These are phyloP conservation scores for Oreochromis aureus DNA, from an alignment of 2,113 vertebrate species.

Conservation along the genomic window DNA sequence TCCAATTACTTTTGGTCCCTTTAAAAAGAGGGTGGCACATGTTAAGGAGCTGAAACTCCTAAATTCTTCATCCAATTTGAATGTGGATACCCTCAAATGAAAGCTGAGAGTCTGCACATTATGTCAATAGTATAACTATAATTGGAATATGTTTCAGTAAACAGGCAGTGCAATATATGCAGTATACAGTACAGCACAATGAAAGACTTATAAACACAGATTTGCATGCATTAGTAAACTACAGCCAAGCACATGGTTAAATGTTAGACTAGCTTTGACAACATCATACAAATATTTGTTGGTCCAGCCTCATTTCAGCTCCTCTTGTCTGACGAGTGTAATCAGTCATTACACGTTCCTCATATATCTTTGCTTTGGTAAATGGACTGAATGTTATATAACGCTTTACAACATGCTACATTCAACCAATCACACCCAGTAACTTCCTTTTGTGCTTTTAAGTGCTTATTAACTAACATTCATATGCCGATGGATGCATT, in stretches of 20 bases:
- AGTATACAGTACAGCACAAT: not conserved
- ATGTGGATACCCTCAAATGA: not conserved
- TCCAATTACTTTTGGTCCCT: not conserved
- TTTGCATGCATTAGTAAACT: not conserved
- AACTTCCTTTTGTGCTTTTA: not conserved
- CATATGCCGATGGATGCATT: not conserved
- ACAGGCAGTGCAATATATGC: not conserved
- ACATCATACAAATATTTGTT: not conserved
- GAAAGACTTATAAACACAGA: not conserved
- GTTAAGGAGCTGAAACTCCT: not conserved
- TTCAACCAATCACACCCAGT: not conserved
- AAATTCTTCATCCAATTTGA: not conserved
- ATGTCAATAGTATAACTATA: not conserved
- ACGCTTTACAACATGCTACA: not conserved
- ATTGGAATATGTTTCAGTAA: not conserved
- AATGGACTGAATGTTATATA: not conserved
- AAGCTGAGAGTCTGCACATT: not conserved
- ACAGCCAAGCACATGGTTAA: not conserved
- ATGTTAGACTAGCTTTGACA: not conserved
- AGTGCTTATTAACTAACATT: not conserved
- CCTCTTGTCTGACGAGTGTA: not conserved
- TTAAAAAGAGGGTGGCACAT: not conserved
- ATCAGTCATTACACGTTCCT: not conserved
- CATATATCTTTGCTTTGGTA: not conserved
- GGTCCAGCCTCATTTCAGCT: not conserved